Percentiles rank a stretch among this genome's conserved stretches.
These are phyloP conservation scores for Pyrocoelia pectoralis DNA, from an alignment of 2,888 invertebrate species.

Conservation along the genomic window DNA sequence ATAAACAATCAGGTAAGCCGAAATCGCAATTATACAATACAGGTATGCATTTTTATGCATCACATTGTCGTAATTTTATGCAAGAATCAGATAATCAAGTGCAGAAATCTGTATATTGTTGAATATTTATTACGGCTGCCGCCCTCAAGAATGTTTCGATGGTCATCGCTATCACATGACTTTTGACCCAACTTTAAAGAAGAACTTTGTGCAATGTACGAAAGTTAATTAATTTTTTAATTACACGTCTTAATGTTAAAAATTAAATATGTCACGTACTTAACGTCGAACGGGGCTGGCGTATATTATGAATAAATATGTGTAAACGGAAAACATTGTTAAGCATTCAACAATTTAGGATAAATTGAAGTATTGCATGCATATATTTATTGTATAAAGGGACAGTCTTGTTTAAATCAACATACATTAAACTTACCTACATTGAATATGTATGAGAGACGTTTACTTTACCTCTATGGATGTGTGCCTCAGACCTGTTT, in stretches of 20 bases:
- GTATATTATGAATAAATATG: no score
- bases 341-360: conserved; percentile 7
- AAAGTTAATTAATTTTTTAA: conserved; percentile 1
- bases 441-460: conserved; percentile 32
- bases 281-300: no score
- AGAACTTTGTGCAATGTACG: neutral
- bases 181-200: conserved; percentile 30
- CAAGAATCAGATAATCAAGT: conserved; percentile 31
- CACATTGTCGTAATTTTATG: conserved; percentile 26
- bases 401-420: conserved; percentile 32
- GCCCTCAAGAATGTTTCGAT: conserved; percentile 34
- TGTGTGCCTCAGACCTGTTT: conserved; percentile 20
- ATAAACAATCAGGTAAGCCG: neutral
- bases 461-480: conserved; percentile 18
- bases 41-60: conserved; percentile 9
- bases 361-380: conserved; percentile 33
- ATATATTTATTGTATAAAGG: conserved; percentile 22
- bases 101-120: conserved; percentile 31
- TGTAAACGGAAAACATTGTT: no score
- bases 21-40: conserved; percentile 7
- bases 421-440: conserved; percentile 36
- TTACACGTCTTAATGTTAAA: neutral
- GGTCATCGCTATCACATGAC: conserved; percentile 42
- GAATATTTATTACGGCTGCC: conserved; percentile 29
- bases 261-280: neutral